phyloP scores from a whole-genome alignment of 2,888 invertebrate species.

The Plagiodera versicolora region DNA sequence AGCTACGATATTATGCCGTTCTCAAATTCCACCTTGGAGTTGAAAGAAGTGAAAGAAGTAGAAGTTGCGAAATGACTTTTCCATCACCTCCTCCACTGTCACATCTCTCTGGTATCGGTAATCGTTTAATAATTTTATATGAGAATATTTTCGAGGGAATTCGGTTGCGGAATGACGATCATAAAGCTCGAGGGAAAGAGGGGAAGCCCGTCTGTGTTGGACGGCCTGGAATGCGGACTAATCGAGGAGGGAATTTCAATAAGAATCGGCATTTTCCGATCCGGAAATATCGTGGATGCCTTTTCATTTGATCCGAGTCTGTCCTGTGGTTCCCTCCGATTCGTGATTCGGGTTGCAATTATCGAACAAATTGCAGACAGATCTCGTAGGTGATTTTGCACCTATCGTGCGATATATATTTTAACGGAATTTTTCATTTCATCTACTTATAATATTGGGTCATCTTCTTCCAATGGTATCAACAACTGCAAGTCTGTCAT shows the following conservation, averaged over 20 bases:
- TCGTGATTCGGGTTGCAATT: not conserved
- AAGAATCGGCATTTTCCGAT: not conserved
- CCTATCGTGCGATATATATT: too few species aligned
- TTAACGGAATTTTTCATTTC: not conserved
- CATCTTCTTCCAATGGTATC: too few species aligned
- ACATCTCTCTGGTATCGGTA: not conserved
- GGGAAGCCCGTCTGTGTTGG: not conserved
- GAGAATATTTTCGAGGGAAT: slow-evolving; percentile 6
- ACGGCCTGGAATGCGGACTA: not conserved
- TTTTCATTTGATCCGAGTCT: not conserved
- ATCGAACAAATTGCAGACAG: not conserved
- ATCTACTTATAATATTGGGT: too few species aligned
- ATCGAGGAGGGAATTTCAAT: not conserved
- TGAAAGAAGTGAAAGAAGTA: too few species aligned
- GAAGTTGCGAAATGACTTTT: not conserved
- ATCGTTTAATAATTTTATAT: slow-evolving; percentile 4
- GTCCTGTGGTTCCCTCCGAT: not conserved
- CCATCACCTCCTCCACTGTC: not conserved
- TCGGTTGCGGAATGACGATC: slow-evolving; percentile 3
- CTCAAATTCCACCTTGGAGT: not conserved
- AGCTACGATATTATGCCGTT: not conserved
- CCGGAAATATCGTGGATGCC: not conserved
- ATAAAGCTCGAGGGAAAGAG: not conserved
- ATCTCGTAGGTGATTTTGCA: too few species aligned
- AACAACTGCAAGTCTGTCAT: too few species aligned